Base-by-base conservation (phyloP, 1,140 invertebrate genomes). In the Drosophila elegans region DNA sequence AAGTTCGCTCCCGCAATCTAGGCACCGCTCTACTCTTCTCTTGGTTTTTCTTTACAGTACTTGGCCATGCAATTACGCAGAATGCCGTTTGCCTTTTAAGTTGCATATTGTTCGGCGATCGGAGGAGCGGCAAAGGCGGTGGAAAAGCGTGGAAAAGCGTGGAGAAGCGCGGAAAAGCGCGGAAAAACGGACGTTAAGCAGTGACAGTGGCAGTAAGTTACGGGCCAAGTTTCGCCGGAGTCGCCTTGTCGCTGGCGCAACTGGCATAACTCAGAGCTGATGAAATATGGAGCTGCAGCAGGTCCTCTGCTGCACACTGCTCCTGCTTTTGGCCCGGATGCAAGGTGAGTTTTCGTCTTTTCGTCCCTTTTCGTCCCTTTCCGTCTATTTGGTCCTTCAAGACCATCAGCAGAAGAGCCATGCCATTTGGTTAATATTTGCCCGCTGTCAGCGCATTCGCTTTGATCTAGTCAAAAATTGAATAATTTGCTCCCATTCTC, bases 261-360 rank as follows among this genome's bases (percentile, higher is more conserved):
- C 41, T 60, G 74, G 64, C 74, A 77, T 77, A 77, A 77, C 74
- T 59, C 54, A 76, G 59, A 38, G 61, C 80, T 76, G 61, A 85
- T 82, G 72, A 79, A 90, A 90, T 60, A 90, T 90, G 86, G 82
- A 90, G 64, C 73, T 80, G 68, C 76, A 75, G 54, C 86, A 90
- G 76, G 71, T 72, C 73, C 73, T 90, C 53, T 86, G 86, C 69
- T 90, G 80, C 67, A 91, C 83, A 42, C 71, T 89, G 54, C 84
- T 88, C 32, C 69, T 90, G 72, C 86, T 90, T n/a, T 55, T 91
- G 29, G 74, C 88, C 44, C 66, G 81, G 63, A 89, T 84, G 78
- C 80, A 89, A 81, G 89, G 89, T 91, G 73, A 91, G 89, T 91
- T 9, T 38, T 9, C 29, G 53, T 27, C 29, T 41, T 11, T 32